A percentile compares a stretch with the other conserved stretches of the same genome.
Evolutionary conservation across 2,888 invertebrate genomes (phyloP).

Genomic region (Caprella mutica): DNA sequence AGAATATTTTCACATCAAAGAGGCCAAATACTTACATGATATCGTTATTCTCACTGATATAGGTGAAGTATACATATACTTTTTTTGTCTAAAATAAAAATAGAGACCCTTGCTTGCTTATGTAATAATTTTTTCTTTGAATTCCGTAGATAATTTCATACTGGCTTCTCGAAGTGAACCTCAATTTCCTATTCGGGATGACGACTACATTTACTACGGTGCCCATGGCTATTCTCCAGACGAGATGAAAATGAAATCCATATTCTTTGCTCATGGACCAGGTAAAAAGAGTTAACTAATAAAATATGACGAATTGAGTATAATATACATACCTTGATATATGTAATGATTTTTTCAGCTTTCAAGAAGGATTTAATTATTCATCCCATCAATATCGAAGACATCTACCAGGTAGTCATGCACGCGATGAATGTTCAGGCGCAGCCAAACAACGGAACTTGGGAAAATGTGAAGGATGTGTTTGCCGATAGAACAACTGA

Average conservation of each 20-base stretch:
- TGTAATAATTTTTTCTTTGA: too few relatives aligned
- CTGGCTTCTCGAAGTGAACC: slow-evolving; percentile 34
- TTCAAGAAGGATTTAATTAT: slow-evolving; percentile 39
- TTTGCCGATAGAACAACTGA: too few relatives aligned
- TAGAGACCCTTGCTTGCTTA: too few relatives aligned
- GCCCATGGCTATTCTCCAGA: slow-evolving; percentile 36
- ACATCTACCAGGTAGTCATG: slow-evolving; percentile 45
- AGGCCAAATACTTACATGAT: slow-evolving; percentile 41
- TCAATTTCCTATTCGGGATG: slow-evolving; percentile 34
- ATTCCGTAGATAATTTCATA: slow-evolving; percentile 35
- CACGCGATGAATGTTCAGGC: slow-evolving; percentile 41
- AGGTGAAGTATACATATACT: too few relatives aligned
- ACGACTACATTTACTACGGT: slow-evolving; percentile 13
- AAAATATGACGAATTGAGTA: too few relatives aligned
- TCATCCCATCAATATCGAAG: slow-evolving; percentile 42
- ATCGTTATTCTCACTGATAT: slow-evolving; percentile 43
- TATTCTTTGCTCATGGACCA: slow-evolving; percentile 39
- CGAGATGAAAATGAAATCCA: slow-evolving; percentile 38
- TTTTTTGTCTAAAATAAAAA: too few relatives aligned
- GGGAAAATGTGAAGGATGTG: slow-evolving; percentile 35
- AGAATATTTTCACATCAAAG: slow-evolving; percentile 41
- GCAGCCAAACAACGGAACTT: slow-evolving; percentile 39
- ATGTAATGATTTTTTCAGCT: slow-evolving; percentile 38
- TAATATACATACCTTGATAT: too few relatives aligned
- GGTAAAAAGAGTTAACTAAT: slow-evolving; percentile 34